Percentiles rank a stretch among this genome's conserved stretches.
These are phyloP conservation scores for Strigamia maritima DNA, from an alignment of 2,888 invertebrate species.

Conservation along the genomic window DNA sequence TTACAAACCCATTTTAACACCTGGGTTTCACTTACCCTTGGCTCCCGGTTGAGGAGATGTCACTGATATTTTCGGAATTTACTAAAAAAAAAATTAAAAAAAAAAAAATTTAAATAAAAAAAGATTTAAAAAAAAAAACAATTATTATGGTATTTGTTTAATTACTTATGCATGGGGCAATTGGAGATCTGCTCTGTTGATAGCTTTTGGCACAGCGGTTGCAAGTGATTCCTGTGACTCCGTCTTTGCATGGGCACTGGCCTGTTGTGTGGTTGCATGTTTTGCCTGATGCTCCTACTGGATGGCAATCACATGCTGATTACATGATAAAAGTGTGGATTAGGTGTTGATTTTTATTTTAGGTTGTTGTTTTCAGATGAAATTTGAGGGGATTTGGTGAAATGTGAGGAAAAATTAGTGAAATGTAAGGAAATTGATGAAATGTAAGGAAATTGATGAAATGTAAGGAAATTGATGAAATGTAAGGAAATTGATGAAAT, in stretches of 20 bases:
- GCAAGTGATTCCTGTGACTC: constrained; percentile 94
- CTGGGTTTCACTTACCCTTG: constrained; percentile 40
- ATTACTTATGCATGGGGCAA: constrained; percentile 95
- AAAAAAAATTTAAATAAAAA: not conserved
- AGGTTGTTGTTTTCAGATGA: constrained; percentile 55
- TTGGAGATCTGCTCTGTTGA: constrained; percentile 95
- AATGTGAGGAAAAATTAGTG: no score
- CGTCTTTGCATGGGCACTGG: constrained; percentile 99
- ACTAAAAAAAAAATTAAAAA: constrained; percentile 44
- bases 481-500: no score
- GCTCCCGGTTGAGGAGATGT: constrained; percentile 44
- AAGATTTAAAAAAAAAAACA: not conserved
- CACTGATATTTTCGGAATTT: constrained; percentile 47
- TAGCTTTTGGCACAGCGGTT: constrained; percentile 97
- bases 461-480: no score
- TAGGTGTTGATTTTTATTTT: no score
- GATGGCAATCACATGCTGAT: constrained; percentile 97
- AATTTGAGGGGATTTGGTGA: no score
- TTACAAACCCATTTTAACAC: not conserved
- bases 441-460: no score
- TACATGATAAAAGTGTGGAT: not conserved
- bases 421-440: no score
- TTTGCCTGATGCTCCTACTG: constrained; percentile 94
- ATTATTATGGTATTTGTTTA: no score
- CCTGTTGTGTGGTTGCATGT: constrained; percentile 98